phyloP scores from a whole-genome alignment of 64 coral and sea anemone genomes.

The Hydrozoanthus tunicans region DNA sequence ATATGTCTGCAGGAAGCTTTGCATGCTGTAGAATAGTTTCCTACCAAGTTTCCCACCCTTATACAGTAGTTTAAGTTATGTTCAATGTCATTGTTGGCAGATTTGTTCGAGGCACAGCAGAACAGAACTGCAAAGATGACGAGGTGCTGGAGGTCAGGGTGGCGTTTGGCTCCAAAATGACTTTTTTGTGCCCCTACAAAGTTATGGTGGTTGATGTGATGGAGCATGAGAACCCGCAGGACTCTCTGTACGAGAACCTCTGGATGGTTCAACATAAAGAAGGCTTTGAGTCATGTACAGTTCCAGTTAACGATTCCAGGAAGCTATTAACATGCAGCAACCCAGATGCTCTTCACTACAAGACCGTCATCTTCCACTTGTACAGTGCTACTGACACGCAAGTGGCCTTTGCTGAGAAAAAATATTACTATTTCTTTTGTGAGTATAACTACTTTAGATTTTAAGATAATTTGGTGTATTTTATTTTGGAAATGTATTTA shows the following conservation, averaged over 20 bases:
- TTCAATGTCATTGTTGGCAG: neutral
- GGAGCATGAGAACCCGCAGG: neutral
- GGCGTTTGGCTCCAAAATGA: slow-evolving; percentile 10
- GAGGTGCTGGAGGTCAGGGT: slow-evolving; percentile 35
- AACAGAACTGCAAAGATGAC: slow-evolving; percentile 42
- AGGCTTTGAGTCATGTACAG: neutral
- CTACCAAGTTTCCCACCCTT: too few relatives aligned
- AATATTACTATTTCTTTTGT: slow-evolving; percentile 54
- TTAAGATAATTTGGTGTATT: too few relatives aligned
- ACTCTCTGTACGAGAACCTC: slow-evolving; percentile 37
- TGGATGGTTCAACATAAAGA: slow-evolving; percentile 23
- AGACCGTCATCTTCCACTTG: slow-evolving; percentile 17
- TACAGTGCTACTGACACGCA: neutral
- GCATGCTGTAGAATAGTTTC: too few relatives aligned
- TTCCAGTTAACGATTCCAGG: neutral
- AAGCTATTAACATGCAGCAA: neutral
- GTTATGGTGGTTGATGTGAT: slow-evolving; percentile 8
- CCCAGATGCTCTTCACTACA: neutral
- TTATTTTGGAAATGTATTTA: too few relatives aligned
- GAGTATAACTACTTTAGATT: neutral
- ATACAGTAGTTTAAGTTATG: too few relatives aligned
- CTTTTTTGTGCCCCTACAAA: slow-evolving; percentile 16
- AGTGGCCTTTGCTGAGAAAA: slow-evolving; percentile 18
- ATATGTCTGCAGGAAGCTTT: too few relatives aligned
- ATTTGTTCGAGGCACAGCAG: neutral